Percentiles rank a stretch among this genome's conserved stretches.
phyloP scores from a whole-genome alignment of 2,113 vertebrate genomes.

The Corydoras maculifer region DNA sequence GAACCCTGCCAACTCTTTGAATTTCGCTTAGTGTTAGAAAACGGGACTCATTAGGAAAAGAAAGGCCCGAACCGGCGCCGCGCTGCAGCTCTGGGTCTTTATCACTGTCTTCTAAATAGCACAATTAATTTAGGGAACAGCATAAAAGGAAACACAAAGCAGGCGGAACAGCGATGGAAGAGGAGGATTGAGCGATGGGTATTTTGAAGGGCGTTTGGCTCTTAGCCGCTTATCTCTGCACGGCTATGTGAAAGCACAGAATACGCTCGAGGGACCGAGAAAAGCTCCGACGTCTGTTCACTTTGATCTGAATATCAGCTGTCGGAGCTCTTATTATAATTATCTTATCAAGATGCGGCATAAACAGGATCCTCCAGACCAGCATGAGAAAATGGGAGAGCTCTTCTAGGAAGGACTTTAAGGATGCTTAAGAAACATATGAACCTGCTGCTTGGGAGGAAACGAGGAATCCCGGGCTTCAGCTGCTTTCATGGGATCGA shows the following conservation, averaged over 20 bases:
- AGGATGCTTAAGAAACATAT: no score
- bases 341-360: slow-evolving; percentile 40
- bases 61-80: no score
- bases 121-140: slow-evolving; percentile 20
- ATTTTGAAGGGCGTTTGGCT: slow-evolving; percentile 15
- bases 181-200: neutral
- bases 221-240: slow-evolving; percentile 36
- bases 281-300: slow-evolving; percentile 30
- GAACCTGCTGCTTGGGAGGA: no score
- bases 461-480: no score
- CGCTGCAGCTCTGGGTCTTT: no score
- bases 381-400: slow-evolving; percentile 31
- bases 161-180: neutral
- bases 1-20: slow-evolving; percentile 13
- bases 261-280: slow-evolving; percentile 34
- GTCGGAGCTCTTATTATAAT: slow-evolving; percentile 47
- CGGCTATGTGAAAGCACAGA: slow-evolving; percentile 33
- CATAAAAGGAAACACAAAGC: neutral
- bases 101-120: slow-evolving; percentile 15
- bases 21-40: no score
- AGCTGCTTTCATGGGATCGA: no score
- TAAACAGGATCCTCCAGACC: slow-evolving; percentile 36
- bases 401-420: slow-evolving; percentile 23
- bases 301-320: slow-evolving; percentile 49
- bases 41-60: no score